Base-by-base conservation (phyloP, 2,113 vertebrate species). In the Marmota flaviventris region DNA sequence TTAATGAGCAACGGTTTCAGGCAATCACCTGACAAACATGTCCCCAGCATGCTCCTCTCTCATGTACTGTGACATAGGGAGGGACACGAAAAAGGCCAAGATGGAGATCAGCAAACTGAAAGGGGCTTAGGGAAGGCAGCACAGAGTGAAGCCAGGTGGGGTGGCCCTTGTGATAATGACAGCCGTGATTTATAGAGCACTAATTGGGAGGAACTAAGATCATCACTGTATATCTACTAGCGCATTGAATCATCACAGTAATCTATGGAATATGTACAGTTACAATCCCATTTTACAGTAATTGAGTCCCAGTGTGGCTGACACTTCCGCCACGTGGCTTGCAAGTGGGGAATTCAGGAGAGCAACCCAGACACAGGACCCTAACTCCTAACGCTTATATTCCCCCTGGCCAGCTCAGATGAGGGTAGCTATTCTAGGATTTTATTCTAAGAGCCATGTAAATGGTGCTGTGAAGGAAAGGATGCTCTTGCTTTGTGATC, bases 211-310 rank as follows among this genome's bases (percentile, higher is more conserved):
- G 61, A 0, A 2, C 42, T 2, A 2, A 48, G 14, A 27, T 25
- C 8, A 25, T 61, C 24, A 61, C 58, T 61, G 24, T 20, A 10
- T 25, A 3, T 61, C 58, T 61, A 61, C 58, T 25, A 25, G 8
- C 3, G 22, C 24, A 8, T 24, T 53, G 9, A 37, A 8, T 22
- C 37, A 6, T 13, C 34, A 39, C 20, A 8, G 0, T 32, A 20
- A 4, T 53, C 32, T 18, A 0, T 4, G 37, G 22, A 4, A 1
- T 1, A 0, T 10, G 48, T 24, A 11, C 24, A 45, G 9, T 39
- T 9, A 34, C 1, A 5, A 20, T 53, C 32, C 56, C 29, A 4
- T n/a, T 39, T 67, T 32, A 67, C 4, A 24, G 53, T 2, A 10
- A 51, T 7, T 29, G 53, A 84, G 56, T 24, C 27, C 17, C 16